phyloP scores from a whole-genome alignment of 2,888 invertebrate genomes.

The Linnaemya vulpina region DNA sequence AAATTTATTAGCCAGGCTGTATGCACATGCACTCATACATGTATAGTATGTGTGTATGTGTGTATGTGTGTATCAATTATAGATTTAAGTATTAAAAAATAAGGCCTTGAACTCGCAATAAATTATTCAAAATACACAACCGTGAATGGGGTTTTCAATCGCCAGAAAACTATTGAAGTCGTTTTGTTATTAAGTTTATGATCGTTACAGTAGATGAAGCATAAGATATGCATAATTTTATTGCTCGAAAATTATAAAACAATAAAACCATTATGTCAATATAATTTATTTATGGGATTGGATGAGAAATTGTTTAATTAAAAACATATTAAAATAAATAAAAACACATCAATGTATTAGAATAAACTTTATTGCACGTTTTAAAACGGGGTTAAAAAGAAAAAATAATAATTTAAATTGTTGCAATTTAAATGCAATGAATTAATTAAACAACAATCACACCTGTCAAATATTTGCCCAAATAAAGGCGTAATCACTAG shows the following conservation, averaged over 20 bases:
- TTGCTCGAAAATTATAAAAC: not conserved
- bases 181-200: not conserved
- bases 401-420: too few species aligned
- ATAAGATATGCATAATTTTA: not conserved
- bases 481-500: too few species aligned
- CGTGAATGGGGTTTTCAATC: not conserved
- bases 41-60: too few species aligned
- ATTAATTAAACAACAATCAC: too few species aligned
- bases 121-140: not conserved
- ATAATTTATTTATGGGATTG: not conserved
- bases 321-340: too few species aligned
- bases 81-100: not conserved
- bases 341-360: not conserved
- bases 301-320: not conserved
- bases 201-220: constrained; percentile 3
- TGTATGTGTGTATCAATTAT: not conserved
- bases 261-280: not conserved
- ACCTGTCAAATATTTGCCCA: too few species aligned
- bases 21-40: too few species aligned
- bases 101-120: not conserved
- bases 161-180: not conserved
- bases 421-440: too few species aligned
- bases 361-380: too few species aligned
- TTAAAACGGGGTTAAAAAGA: too few species aligned
- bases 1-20: too few species aligned